Conservation (phyloP, 2,888 invertebrate genomes). For the Drosophila vallismaia region DNA sequence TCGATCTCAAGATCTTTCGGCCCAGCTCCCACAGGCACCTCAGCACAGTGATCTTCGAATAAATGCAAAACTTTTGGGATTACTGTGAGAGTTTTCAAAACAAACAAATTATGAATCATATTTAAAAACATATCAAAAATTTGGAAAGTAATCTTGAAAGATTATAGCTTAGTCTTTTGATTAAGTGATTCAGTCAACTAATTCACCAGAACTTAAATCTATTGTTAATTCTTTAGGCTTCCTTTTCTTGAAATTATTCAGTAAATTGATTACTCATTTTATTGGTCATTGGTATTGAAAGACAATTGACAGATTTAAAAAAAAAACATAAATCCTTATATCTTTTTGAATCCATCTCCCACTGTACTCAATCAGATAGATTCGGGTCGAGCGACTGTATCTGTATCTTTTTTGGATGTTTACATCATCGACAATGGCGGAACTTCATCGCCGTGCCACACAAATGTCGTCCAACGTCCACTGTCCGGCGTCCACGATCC, state of each 20-base stretch:
- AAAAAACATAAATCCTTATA: not conserved
- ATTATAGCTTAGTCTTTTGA: no score
- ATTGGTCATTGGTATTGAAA: no score
- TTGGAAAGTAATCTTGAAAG: no score
- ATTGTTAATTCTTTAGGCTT: no score
- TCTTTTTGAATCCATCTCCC: constrained; percentile 11
- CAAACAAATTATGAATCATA: no score
- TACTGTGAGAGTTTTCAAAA: no score
- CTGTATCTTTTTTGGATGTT: constrained; percentile 61
- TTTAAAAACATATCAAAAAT: no score
- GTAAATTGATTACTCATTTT: no score
- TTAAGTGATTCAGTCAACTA: no score
- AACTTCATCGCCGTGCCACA: constrained; percentile 56
- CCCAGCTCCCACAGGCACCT: constrained; percentile 23
- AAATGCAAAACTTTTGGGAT: not conserved
- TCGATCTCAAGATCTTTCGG: constrained; percentile 34
- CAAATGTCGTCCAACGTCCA: constrained; percentile 44
- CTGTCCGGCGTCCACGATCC: constrained; percentile 32
- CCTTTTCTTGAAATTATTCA: no score
- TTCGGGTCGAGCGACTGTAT: constrained; percentile 59
- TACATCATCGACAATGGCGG: constrained; percentile 71
- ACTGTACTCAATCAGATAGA: constrained; percentile 50
- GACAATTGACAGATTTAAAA: no score
- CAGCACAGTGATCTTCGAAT: constrained; percentile 25
- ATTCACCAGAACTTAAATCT: no score